Percentiles rank a stretch among this genome's conserved stretches.
phyloP scores from a whole-genome alignment of 2,888 invertebrate species.

The Hoplodrina ambigua region DNA sequence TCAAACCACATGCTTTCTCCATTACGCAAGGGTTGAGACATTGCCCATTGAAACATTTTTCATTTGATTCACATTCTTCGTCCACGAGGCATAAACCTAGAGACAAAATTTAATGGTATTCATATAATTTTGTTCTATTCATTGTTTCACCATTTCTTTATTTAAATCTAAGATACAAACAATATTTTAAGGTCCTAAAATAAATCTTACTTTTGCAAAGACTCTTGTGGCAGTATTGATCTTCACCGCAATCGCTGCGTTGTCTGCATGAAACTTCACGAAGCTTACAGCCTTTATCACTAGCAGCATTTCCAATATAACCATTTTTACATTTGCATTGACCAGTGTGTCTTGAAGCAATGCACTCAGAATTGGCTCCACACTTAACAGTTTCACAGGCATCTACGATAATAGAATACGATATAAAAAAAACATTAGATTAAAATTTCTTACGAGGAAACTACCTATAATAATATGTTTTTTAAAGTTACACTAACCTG shows the following conservation, averaged over 20 bases:
- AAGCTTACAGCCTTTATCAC: constrained; percentile 94
- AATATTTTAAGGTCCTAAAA: background rate
- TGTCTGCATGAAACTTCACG: constrained; percentile 93
- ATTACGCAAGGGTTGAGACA: constrained; percentile 95
- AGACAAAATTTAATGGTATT: background rate
- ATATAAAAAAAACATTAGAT: background rate
- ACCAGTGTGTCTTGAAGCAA: constrained; percentile 93
- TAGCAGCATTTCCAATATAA: constrained; percentile 94
- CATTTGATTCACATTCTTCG: constrained; percentile 94
- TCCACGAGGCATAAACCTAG: constrained; percentile 94
- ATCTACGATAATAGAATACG: constrained; percentile 82
- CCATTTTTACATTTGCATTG: constrained; percentile 95
- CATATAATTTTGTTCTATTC: background rate
- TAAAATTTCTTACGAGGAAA: too few species aligned
- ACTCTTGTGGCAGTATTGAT: constrained; percentile 95
- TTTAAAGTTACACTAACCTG: constrained; percentile 81
- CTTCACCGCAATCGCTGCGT: constrained; percentile 93
- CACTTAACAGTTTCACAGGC: constrained; percentile 95
- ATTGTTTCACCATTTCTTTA: background rate
- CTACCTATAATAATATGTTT: background rate
- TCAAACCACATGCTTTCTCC: constrained; percentile 95
- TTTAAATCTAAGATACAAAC: background rate
- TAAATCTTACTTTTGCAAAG: constrained; percentile 93
- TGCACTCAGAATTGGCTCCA: constrained; percentile 96
- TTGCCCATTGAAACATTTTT: constrained; percentile 95